phyloP scores from a whole-genome alignment of 2,888 invertebrate species.

The Pemphredon lugubris region DNA sequence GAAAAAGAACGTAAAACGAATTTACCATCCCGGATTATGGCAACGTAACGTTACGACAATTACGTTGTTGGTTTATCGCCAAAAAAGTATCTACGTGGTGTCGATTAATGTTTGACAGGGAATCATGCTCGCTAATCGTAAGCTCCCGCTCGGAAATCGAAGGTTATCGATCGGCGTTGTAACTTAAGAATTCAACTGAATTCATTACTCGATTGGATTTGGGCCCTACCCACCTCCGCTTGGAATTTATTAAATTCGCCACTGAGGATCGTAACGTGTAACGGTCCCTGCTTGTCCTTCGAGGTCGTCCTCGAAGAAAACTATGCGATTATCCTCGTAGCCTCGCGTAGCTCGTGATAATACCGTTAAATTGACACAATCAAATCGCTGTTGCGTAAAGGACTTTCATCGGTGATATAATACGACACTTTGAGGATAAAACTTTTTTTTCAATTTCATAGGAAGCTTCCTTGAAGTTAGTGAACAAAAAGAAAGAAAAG shows the following conservation, averaged over 20 bases:
- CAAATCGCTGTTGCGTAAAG: constrained; percentile 2
- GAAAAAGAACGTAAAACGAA: neutral
- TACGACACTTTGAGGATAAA: too few relatives aligned
- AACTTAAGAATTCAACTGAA: constrained; percentile 11
- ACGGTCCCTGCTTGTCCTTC: constrained; percentile 31
- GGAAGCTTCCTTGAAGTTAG: too few relatives aligned
- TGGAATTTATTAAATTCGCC: constrained; percentile 14
- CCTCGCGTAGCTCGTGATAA: neutral
- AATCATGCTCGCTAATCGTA: too few relatives aligned
- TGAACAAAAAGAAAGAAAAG: too few relatives aligned
- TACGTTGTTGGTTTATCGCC: too few relatives aligned
- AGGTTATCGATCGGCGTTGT: too few relatives aligned
- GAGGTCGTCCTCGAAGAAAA: constrained; percentile 11
- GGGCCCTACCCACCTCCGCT: neutral
- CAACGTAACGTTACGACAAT: too few relatives aligned
- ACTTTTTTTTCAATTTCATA: too few relatives aligned
- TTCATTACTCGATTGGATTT: constrained; percentile 1
- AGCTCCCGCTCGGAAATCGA: too few relatives aligned
- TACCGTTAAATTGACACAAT: constrained; percentile 9
- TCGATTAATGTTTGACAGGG: too few relatives aligned
- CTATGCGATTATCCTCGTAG: neutral
- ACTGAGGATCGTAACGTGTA: neutral
- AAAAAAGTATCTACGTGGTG: too few relatives aligned
- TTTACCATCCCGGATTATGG: too few relatives aligned
- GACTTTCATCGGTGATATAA: neutral